Evolutionary conservation across 2,888 invertebrate genomes (phyloP), one percentile per base, ranked within the genome.

Genomic region (Orthonevra nobilis): DNA sequence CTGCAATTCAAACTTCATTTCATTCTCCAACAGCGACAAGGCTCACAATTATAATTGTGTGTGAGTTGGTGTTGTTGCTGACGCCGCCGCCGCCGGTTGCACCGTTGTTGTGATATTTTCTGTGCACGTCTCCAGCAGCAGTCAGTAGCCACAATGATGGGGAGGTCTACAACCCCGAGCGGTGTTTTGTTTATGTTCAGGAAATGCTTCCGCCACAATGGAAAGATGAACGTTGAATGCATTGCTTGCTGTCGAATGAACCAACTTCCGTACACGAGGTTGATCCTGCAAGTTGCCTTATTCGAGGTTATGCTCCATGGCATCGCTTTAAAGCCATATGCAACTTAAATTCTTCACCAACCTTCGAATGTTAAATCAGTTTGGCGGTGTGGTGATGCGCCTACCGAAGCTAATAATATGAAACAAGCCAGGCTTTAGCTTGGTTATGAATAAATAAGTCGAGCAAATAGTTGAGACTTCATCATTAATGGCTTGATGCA

Each of bases 171-270:
- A 77, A 77, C 52, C 72, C 54, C 60, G 28, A 17, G 40, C 60
- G 52, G 52, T 40, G 46, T 70, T 77, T 77, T 77, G 77, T 77
- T 54, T 77, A 48, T 72, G 58, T 72, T 72, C 70, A 70, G 77
- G 72, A 77, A 77, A 77, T 77, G 77, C 60, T 70, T 77, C 64
- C 40, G 26, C 40, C 54, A 77, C 77, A 77, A 77, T 77, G 64
- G 54, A 12, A 42, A 46, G 54, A 64, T 77, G 63, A 75, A 58
- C 30, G 42, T 26, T 70, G 64, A 70, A 69, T 64, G 50, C 28
- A 46, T 50, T 20, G 14, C 28, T 28, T 28, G n/a, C 61, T 36
- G 28, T 63, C 38, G 32, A 64, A 69, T 69, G 70, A 10, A 74
- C 23, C 3, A 23, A 23, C 77, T 77, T 77, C 77, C 77, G 70